Evolutionary conservation across 2,888 invertebrate species (phyloP).

Genomic region (Lapara coniferarum): DNA sequence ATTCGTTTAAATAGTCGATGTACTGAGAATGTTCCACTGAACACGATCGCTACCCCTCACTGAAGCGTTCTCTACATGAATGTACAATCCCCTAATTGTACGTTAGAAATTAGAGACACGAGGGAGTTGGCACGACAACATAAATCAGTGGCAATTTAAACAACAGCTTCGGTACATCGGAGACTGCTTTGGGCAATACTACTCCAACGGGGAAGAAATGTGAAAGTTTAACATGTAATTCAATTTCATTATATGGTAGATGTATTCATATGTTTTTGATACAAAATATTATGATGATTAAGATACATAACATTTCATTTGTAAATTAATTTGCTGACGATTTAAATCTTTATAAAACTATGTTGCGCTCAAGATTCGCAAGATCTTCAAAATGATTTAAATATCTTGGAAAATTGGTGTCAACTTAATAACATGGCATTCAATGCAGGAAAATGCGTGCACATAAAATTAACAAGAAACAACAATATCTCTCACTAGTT

Average conservation of each 20-base stretch:
- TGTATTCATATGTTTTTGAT: too few species aligned
- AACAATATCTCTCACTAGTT: too few species aligned
- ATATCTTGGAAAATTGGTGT: too few species aligned
- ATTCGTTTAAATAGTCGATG: not conserved
- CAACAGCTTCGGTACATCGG: not conserved
- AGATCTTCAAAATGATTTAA: too few species aligned
- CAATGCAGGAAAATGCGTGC: too few species aligned
- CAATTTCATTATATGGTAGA: not conserved
- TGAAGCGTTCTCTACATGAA: not conserved
- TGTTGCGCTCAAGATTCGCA: too few species aligned
- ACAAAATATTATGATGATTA: too few species aligned
- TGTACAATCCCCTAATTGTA: constrained; percentile 16
- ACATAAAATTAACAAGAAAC: too few species aligned
- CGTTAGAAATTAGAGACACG: constrained; percentile 26
- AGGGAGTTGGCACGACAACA: constrained; percentile 23
- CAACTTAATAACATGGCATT: too few species aligned
- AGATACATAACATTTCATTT: too few species aligned
- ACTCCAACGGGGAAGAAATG: constrained; percentile 9
- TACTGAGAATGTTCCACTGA: not conserved
- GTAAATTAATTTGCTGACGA: too few species aligned
- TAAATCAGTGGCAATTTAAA: constrained; percentile 28
- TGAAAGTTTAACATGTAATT: not conserved
- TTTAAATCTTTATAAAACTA: too few species aligned
- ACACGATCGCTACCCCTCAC: not conserved
- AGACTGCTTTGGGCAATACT: constrained; percentile 1